Evolutionary conservation across 2,888 invertebrate genomes (phyloP).

Genomic region (Drosophila mulleri): DNA sequence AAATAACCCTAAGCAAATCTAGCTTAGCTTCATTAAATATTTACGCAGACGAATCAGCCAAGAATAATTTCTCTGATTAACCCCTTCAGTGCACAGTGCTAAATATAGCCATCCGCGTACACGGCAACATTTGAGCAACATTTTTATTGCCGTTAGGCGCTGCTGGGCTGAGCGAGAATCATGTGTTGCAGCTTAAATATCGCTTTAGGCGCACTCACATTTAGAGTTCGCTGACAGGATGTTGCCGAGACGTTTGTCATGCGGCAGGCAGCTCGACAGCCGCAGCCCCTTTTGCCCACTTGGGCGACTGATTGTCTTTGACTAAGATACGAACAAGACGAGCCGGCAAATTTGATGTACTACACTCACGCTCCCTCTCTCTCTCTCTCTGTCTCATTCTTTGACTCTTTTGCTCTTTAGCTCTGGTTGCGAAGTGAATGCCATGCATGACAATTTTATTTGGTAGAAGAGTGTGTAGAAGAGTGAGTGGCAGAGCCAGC

Average conservation of each 20-base stretch:
- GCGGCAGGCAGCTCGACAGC: constrained; percentile 22
- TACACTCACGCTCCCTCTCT: constrained; percentile 9
- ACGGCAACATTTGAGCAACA: constrained; percentile 16
- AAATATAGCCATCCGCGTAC: constrained; percentile 13
- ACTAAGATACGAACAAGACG: constrained; percentile 31
- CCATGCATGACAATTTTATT: constrained; percentile 75
- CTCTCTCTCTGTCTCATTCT: constrained; percentile 22
- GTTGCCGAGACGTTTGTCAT: constrained; percentile 52
- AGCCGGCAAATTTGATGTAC: constrained; percentile 67
- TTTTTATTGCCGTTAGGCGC: constrained; percentile 20
- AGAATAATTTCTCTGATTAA: constrained; percentile 27
- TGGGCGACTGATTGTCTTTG: constrained; percentile 65
- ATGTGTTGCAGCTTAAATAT: constrained; percentile 30
- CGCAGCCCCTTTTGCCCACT: constrained; percentile 31
- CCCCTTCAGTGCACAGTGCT: constrained; percentile 7
- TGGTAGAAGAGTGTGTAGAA: neutral
- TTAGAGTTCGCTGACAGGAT: constrained; percentile 43
- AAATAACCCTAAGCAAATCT: neutral
- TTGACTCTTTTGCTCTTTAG: neutral
- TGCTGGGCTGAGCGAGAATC: constrained; percentile 15
- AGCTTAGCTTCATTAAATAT: neutral
- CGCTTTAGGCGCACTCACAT: constrained; percentile 37
- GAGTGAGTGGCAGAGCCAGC: neutral
- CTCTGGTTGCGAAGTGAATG: constrained; percentile 45
- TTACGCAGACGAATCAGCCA: neutral